Evolutionary conservation across 2,797 vertebrate species (phyloP), one percentile per base, ranked within the genome.

Genomic region (Sternotherus odoratus): DNA sequence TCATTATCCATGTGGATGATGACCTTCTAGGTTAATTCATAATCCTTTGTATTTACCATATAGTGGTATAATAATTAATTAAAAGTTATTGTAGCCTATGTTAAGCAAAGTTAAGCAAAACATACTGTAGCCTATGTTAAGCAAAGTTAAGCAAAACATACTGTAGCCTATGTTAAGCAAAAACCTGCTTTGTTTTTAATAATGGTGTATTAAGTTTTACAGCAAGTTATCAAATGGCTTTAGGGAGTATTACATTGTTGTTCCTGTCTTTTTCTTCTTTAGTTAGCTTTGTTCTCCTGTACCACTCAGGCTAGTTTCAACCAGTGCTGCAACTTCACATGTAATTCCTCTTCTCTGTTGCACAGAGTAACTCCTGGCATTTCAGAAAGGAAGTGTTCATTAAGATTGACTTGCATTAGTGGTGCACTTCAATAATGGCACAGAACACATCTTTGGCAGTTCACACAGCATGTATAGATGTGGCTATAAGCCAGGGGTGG

Each of bases 251-350:
- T 77, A 43, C 56, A 77, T 49, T 49, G 39, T 78, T 79, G 39
- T 96, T 94, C 57, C 78, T 87, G 79, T 74, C 74, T n/a, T 77
- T 77, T 75, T 54, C 36, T 91, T 63, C 81, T 87, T 89, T 56
- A 56, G 77, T 83, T 78, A 49, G 72, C 89, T 95, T 93, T 54
- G 10, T 93, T 93, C 90, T 96, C 77, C 93, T 17, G 79, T 51
- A 91, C 93, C 93, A 0, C 28, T 78, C 53, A 69, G 93, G 94
- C 96, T 46, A 60, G 96, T 97, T 97, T 94, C 39, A 93, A 97
- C 97, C 91, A 94, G 96, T 97, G 97, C 79, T 95, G 94, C 96
- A 84, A 93, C 92, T 97, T 96, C n/a, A 77, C 19, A 84, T 90
- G 95, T 91, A 97, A 92, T 72, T 89, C 60, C 46, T 79, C 57